Base-by-base conservation (phyloP, 2,113 vertebrate species). In the Siniperca knerii region DNA sequence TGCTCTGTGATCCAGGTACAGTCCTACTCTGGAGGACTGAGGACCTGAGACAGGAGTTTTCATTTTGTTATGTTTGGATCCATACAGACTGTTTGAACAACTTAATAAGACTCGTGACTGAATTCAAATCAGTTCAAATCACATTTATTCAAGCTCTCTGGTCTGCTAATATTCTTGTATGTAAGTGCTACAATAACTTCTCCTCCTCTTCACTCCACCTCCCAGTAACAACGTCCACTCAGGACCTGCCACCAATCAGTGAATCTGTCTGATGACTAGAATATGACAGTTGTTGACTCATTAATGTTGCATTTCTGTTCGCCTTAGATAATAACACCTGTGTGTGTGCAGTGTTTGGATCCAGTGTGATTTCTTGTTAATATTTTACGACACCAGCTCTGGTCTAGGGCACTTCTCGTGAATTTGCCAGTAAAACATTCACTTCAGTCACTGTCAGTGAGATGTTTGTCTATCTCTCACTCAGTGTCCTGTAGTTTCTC, bases 191-290 rank as follows among this genome's bases (percentile, higher is more conserved):
- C 0, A 23, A 1, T 6, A 42, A 65, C 20, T 16, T 0, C 10
- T 0, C 3, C 0, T 33, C 61, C 18, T 5, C 62, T 42, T 52
- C 13, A 20, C 74, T 84, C 23, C 73, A 77, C 73, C 78, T 88
- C 82, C 82, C 69, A 84, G 81, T 82, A 88, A 64, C 86, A 75
- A 44, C 57, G 64, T 25, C 77, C 72, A 37, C 61, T 64, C 54
- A 84, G 66, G 37, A 87, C 35, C 67, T 87, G 77, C 13, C 2
- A 25, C 7, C 12, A 23, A 0, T 4, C 1, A 37, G 35, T 66
- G 48, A 57, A 84, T 81, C 74, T 77, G 37, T 75, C 78, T 37
- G 46, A 3, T 81, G 67, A 50, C 3, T 4, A 69, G 46, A 33
- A 74, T 64, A 68, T 25, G 0, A 33, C 3, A 64, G 66, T 0